These are phyloP conservation scores for Drosophila kikkawai DNA, from an alignment of 1,140 invertebrate species.

Conservation along the genomic window DNA sequence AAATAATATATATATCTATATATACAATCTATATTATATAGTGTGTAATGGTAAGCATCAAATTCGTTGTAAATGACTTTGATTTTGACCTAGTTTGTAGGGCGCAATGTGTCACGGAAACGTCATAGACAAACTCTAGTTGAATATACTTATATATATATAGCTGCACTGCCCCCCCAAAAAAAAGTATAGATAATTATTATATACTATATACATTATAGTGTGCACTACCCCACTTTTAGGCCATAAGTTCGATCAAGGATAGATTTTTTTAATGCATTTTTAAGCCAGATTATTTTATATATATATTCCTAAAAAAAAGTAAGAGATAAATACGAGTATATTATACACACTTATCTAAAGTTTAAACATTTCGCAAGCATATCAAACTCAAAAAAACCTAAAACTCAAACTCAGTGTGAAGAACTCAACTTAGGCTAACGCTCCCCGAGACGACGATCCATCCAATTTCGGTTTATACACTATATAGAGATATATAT, in stretches of 20 bases:
- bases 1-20: slow-evolving; percentile 48
- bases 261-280: slow-evolving; percentile 61
- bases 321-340: slow-evolving; percentile 12
- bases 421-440: slow-evolving; percentile 45
- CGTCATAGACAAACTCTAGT: slow-evolving; percentile 58
- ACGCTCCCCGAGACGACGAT: slow-evolving; percentile 20
- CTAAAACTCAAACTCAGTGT: slow-evolving; percentile 38
- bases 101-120: slow-evolving; percentile 38
- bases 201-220: slow-evolving; percentile 43
- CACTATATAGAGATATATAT: slow-evolving; percentile 9
- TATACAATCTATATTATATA: slow-evolving; percentile 41
- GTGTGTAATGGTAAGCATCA: slow-evolving; percentile 37
- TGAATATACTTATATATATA: slow-evolving; percentile 35
- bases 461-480: slow-evolving; percentile 47
- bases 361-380: slow-evolving; percentile 47
- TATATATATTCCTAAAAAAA: slow-evolving; percentile 39
- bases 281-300: slow-evolving; percentile 76
- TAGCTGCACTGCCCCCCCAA: slow-evolving; percentile 48
- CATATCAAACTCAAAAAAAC: slow-evolving; percentile 46
- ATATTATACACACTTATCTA: slow-evolving; percentile 39
- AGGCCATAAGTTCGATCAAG: slow-evolving; percentile 62
- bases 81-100: slow-evolving; percentile 57
- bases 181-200: slow-evolving; percentile 36
- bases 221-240: slow-evolving; percentile 43
- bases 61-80: slow-evolving; percentile 50